These are phyloP conservation scores for Triplophysa bombifrons DNA, from an alignment of 2,797 vertebrate genomes.

Conservation along the genomic window DNA sequence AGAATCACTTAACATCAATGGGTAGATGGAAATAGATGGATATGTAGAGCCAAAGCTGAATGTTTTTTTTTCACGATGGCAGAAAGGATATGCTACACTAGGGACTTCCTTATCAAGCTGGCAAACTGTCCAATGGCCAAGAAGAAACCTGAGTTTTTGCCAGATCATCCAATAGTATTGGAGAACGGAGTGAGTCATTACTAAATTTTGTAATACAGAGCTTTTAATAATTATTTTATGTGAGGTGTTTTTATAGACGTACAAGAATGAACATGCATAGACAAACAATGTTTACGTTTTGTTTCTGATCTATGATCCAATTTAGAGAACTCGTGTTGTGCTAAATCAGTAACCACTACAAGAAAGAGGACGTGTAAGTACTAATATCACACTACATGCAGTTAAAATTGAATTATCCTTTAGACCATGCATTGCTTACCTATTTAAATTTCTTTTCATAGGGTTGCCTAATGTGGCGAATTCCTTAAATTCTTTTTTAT, in stretches of 20 bases:
- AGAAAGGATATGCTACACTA: conserved; percentile 77
- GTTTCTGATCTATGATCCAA: background rate
- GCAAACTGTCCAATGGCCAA: conserved; percentile 74
- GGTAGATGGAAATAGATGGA: background rate
- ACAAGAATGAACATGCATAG: background rate
- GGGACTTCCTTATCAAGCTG: conserved; percentile 76
- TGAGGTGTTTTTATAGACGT: background rate
- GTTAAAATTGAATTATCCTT: background rate
- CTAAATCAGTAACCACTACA: background rate
- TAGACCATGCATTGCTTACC: background rate
- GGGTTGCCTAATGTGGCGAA: conserved; percentile 21
- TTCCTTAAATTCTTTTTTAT: background rate
- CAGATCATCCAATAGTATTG: conserved; percentile 77
- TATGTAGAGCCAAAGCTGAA: background rate
- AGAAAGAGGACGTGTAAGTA: conserved; percentile 35
- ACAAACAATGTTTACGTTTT: background rate
- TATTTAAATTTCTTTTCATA: conserved; percentile 6
- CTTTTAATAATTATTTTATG: background rate
- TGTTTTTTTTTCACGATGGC: background rate
- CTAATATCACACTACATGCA: background rate
- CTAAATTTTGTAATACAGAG: background rate
- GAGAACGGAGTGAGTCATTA: conserved; percentile 67
- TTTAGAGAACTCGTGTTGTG: conserved; percentile 39
- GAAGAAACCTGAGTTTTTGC: conserved; percentile 76
- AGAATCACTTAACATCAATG: background rate